A percentile compares a stretch with the other conserved stretches of the same genome.
Evolutionary conservation across 1,140 invertebrate species (phyloP).

Genomic region (Hesperophylax magnus): DNA sequence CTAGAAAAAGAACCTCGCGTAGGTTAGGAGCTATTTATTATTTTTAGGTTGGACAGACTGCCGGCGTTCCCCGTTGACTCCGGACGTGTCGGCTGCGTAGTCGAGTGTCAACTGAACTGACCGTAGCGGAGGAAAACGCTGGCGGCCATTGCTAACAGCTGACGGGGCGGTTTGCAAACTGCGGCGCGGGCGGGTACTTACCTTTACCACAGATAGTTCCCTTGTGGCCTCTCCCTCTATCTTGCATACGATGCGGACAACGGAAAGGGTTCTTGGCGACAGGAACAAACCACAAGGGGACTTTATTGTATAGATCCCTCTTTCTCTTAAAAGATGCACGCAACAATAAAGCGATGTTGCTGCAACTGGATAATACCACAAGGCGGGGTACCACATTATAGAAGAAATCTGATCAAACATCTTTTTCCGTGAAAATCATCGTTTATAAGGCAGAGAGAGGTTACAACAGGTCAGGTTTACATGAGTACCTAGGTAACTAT

Average conservation of each 20-base stretch:
- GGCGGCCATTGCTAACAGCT: slow-evolving; percentile 21
- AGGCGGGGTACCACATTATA: background rate
- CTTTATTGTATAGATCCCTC: background rate
- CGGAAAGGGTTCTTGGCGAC: too few relatives aligned
- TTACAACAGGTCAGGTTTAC: too few relatives aligned
- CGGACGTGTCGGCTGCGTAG: slow-evolving; percentile 10
- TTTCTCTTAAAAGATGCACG: background rate
- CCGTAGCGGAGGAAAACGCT: background rate
- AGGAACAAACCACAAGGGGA: too few relatives aligned
- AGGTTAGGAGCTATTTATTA: background rate
- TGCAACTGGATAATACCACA: background rate
- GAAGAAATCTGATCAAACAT: too few relatives aligned
- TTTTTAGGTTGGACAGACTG: slow-evolving; percentile 1
- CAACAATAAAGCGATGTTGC: background rate
- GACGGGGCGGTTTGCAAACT: slow-evolving; percentile 32
- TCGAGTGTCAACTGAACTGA: slow-evolving; percentile 25
- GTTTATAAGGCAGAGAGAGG: too few relatives aligned
- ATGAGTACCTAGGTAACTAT: too few relatives aligned
- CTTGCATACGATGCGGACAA: too few relatives aligned
- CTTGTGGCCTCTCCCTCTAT: too few relatives aligned
- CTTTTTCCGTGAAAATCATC: too few relatives aligned
- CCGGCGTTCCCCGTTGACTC: background rate
- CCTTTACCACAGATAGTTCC: background rate
- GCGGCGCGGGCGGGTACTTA: slow-evolving; percentile 16
- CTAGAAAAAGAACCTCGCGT: background rate